Base-by-base conservation (phyloP, 2,797 vertebrate species). In the Antennarius maculatus region DNA sequence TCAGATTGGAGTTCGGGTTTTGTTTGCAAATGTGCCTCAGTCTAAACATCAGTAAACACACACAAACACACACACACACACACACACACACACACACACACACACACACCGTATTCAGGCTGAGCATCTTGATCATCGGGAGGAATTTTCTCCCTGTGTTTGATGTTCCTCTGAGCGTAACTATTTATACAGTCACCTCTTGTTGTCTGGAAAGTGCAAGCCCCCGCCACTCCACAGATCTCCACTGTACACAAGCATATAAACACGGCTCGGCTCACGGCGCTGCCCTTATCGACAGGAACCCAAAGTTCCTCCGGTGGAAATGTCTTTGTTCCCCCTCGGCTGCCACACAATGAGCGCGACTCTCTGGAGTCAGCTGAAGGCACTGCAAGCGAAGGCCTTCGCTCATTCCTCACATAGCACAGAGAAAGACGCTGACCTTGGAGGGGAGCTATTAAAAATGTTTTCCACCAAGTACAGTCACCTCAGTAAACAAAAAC, bases 201-300 rank as follows among this genome's bases (percentile, higher is more conserved):
- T 92, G 88, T 91, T 91, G 88, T 89, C 86, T 89, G 85, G 82
- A 85, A 87, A 90, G 78, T 81, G 85, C 77, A 60, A 81, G 84
- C 81, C 86, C 72, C 76, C 80, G 84, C 87, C 82, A 74, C 76
- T 76, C 64, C 42, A 11, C 31, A 61, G 75, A 81, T 80, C 83
- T 78, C 82, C 54, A 74, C 88, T 86, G 86, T 90, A 91, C 89
- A 90, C 91, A 91, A 81, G 88, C 88, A 83, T 74, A 89, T 90
- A 92, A 93, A 93, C 91, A 92, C 71, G 56, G 74, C 60, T 70
- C 39, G 55, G 81, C 91, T 87, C 87, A 63, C 79, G 88, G 80
- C 83, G 69, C 88, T 86, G 82, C 62, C 80, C 93, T 94, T 94
- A 94, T 94, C 93, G 82, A 91, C 94, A 94, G 93, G 93, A 94